Evolutionary conservation across 2,888 invertebrate genomes (phyloP), one percentile per base, ranked within the genome.

Genomic region (Apeira syringaria): DNA sequence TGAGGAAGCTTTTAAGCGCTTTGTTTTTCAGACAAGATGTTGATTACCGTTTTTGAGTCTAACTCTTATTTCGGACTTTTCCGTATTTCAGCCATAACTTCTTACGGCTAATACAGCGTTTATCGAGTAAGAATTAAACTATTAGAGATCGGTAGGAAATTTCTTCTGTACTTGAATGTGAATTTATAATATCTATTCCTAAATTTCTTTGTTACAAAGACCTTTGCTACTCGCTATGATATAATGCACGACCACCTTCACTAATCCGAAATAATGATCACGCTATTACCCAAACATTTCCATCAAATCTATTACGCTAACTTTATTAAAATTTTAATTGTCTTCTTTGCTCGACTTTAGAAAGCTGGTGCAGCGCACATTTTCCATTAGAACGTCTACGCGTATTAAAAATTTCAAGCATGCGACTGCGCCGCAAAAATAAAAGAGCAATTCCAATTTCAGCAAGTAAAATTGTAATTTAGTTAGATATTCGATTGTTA

Each of bases 331-430:
- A 48, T 32, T 46, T 47, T 49, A 49, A 52, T 56, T 50, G 53
- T 36, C 40, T 53, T 56, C 45, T 49, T 53, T 46, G 27, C 40
- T 47, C 41, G 35, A 53, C 52, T 51, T 56, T 81, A 80, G 80
- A 82, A 81, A 81, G 81, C 74, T 53, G 34, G 33, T 15, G 56
- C 56, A 47, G 59, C 62, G 58, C 53, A 61, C 59, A 63, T 60
- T 60, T 66, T 66, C 64, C 60, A 73, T 70, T 71, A 68, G 64
- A 68, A 68, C 56, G 69, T 70, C 65, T 63, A 67, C 64, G 71
- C 61, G 61, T 73, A 74, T 78, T 72, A 72, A 67, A 69, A 69
- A 72, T 67, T 65, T 65, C 56, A 56, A 67, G 53, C 51, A 53
- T 64, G 56, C 55, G 52, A 57, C 54, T 59, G 50, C 50, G 51